phyloP scores from a whole-genome alignment of 2,797 vertebrate species.

The Diglossa cyanea region DNA sequence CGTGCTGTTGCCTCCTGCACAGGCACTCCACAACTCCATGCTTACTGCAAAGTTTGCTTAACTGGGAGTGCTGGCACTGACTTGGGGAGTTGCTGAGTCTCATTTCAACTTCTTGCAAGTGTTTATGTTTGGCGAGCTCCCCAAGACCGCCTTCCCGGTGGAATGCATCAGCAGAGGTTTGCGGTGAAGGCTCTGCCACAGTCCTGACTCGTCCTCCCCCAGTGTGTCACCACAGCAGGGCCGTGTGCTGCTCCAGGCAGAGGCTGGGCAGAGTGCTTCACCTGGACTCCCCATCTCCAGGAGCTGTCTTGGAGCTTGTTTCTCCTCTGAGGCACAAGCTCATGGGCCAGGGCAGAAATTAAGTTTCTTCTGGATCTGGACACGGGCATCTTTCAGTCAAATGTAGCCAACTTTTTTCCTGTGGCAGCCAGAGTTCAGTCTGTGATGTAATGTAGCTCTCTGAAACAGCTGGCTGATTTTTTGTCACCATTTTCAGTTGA shows the following conservation, averaged over 20 bases:
- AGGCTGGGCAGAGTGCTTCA: not conserved
- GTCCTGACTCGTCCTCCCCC: not conserved
- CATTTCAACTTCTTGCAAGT: conserved; percentile 1
- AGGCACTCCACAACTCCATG: not conserved
- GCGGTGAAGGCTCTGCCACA: not conserved
- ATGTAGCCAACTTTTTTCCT: not conserved
- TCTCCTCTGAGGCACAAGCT: not conserved
- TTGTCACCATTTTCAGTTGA: not conserved
- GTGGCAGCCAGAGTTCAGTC: not conserved
- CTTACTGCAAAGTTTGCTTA: conserved; percentile 2
- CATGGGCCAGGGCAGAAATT: not conserved
- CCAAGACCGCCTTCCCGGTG: accelerated
- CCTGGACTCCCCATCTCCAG: not conserved
- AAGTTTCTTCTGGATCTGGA: not conserved
- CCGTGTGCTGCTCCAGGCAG: not conserved
- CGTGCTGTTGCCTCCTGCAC: not conserved
- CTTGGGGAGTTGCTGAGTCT: not conserved
- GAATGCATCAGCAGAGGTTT: not conserved
- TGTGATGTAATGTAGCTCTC: not conserved
- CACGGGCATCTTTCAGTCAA: not conserved
- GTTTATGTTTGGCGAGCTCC: accelerated
- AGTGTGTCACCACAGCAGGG: not conserved
- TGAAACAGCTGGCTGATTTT: not conserved
- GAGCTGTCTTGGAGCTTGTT: not conserved
- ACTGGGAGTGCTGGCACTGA: not conserved